Base-by-base conservation (phyloP, 2,888 invertebrate genomes). In the Carcina quercana region DNA sequence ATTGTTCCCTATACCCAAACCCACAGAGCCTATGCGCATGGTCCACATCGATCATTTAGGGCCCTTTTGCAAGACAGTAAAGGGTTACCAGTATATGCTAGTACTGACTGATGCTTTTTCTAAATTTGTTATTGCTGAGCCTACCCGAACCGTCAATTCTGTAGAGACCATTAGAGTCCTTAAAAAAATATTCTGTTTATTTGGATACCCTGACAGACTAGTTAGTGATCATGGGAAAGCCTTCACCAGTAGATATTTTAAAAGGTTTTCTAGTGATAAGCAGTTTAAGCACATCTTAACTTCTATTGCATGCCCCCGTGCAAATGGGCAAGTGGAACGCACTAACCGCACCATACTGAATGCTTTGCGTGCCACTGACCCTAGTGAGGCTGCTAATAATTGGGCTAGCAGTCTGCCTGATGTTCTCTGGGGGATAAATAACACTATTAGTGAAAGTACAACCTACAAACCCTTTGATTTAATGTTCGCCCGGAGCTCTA, bases 21-120 rank as follows among this genome's bases (percentile, higher is more conserved):
- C 47, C 1, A 32, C 25, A 2, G 37, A 38, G 13, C 50, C 50
- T 0, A 38, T 53, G 32, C 1, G 14, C 1, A 45, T 37, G 22
- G 22, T 53, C 2, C 51, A 49, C 5, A 19, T 50, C 1, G 49
- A 50, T 11, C 50, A 52, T 30, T 38, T 47, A 38, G 47, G 49
- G 0, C 52, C 49, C 0, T 54, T 52, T 32, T 26, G 34, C 25
- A 43, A 28, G 22, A 41, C 42, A 14, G 22, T 8, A 3, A 51
- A 47, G 13, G 47, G 47, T 1, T 30, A 46, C 10, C 21, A 37
- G 6, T 52, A 50, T 15, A 43, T 52, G 37, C 12, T 53, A 1
- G 43, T 53, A n/a, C 32, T 50, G 1, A 45, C 35, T 10, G 41
- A 39, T 19, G 19, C 34, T n/a, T 34, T 34, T 25, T 17, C 34